Percentiles rank a stretch among this genome's conserved stretches.
These are phyloP conservation scores for Adineta ricciae DNA, from an alignment of 2,888 invertebrate species.

Conservation along the genomic window DNA sequence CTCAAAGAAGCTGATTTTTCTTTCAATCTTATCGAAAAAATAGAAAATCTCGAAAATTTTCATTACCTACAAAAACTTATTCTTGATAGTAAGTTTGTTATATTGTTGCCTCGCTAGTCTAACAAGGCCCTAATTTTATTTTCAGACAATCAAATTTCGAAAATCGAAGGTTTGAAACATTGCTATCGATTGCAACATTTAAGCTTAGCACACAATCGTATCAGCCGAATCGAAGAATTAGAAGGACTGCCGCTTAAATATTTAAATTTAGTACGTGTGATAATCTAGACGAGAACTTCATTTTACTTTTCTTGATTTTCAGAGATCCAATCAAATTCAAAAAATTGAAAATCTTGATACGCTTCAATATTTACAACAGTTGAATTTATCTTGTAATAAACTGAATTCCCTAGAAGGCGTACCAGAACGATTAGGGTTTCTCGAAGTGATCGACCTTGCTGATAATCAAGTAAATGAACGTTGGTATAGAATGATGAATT, in stretches of 20 bases:
- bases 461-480: constrained; percentile 43
- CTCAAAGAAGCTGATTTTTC: constrained; percentile 45
- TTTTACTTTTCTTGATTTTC: background rate
- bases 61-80: constrained; percentile 41
- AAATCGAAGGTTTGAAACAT: constrained; percentile 41
- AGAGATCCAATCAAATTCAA: constrained; percentile 45
- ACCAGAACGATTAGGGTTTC: constrained; percentile 40
- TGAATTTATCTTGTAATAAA: constrained; percentile 45
- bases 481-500: background rate
- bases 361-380: constrained; percentile 40
- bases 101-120: too few relatives aligned
- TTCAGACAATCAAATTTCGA: constrained; percentile 36
- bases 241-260: constrained; percentile 43
- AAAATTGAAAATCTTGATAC: constrained; percentile 44
- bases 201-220: constrained; percentile 46
- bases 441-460: constrained; percentile 45
- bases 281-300: background rate
- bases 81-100: constrained; percentile 45
- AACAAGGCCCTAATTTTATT: too few relatives aligned
- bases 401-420: constrained; percentile 45
- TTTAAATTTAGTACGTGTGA: constrained; percentile 42
- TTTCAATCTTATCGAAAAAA: constrained; percentile 43
- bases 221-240: constrained; percentile 43
- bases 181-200: constrained; percentile 42
- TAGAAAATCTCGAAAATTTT: constrained; percentile 44